phyloP scores from a whole-genome alignment of 23 tunicate genomes.

The Ascidia mentula region DNA sequence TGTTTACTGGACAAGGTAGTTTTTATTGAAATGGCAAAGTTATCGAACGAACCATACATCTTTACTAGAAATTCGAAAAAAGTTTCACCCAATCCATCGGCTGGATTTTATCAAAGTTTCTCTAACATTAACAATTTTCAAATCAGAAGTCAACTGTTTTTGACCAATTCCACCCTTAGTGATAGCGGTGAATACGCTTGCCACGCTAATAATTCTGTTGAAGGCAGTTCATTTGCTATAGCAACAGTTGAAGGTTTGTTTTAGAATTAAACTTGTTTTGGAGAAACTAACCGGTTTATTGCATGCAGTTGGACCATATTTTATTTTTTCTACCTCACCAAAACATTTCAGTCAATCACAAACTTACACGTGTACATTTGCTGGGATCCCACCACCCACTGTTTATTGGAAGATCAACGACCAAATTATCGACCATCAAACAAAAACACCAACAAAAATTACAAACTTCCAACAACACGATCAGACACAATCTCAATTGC shows the following conservation, averaged over 20 bases:
- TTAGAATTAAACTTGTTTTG: too few relatives aligned
- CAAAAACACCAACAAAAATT: background rate
- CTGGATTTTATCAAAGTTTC: background rate
- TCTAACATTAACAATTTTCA: background rate
- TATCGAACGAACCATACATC: background rate
- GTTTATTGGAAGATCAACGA: background rate
- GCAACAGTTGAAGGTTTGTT: background rate
- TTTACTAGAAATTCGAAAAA: background rate
- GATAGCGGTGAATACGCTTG: background rate
- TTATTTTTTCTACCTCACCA: background rate
- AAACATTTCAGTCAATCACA: background rate
- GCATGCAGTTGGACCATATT: slow-evolving; percentile 2
- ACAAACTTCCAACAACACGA: too few relatives aligned
- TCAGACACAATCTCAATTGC: background rate
- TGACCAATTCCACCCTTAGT: background rate
- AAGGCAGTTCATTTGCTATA: too few relatives aligned
- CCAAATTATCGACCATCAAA: background rate
- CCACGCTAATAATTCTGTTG: background rate
- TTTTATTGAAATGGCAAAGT: background rate
- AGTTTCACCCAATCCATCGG: background rate
- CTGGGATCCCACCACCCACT: background rate
- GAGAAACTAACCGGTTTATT: too few relatives aligned
- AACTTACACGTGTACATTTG: background rate
- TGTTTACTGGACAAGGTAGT: background rate
- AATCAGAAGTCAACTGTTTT: background rate